Conservation (phyloP, 1,140 invertebrate genomes). For the Drosophila kikkawai region DNA sequence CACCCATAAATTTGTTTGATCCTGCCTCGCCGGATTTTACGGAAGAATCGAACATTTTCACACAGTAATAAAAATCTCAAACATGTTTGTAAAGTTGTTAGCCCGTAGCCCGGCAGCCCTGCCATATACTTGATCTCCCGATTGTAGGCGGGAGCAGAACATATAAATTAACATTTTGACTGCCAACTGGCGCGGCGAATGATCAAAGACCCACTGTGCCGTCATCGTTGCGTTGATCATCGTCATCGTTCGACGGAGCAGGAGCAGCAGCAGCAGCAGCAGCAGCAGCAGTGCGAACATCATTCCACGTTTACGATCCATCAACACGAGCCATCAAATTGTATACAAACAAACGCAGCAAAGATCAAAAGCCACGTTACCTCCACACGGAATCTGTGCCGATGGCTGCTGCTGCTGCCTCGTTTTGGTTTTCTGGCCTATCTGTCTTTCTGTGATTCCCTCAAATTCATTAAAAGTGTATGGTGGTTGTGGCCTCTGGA, state of each 20-base stretch:
- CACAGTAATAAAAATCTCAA: conserved; percentile 83
- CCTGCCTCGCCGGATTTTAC: conserved; percentile 65
- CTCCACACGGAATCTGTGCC: conserved; percentile 40
- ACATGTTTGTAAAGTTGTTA: conserved; percentile 84
- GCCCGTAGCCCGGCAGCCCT: conserved; percentile 12
- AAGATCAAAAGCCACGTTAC: conserved; percentile 81
- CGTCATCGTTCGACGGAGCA: conserved; percentile 48
- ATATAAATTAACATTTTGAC: conserved; percentile 84
- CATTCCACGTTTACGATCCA: conserved; percentile 84
- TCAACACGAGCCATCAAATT: conserved; percentile 85
- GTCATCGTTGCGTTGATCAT: conserved; percentile 80
- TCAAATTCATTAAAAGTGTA: conserved; percentile 64
- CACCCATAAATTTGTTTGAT: conserved; percentile 83
- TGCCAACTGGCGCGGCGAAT: conserved; percentile 82
- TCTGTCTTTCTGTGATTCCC: conserved; percentile 16
- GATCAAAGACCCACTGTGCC: conserved; percentile 79
- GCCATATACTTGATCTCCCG: conserved; percentile 10
- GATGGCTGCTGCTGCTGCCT: conserved; percentile 11
- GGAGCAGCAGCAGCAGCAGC: conserved; percentile 19
- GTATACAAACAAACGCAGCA: conserved; percentile 84
- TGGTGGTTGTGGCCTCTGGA: conserved; percentile 55
- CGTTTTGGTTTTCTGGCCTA: conserved; percentile 39
- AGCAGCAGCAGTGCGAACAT: conserved; percentile 65
- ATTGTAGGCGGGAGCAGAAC: conserved; percentile 64
- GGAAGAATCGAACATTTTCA: conserved; percentile 78